Conservation (phyloP, 1,140 invertebrate species). For the Drosophila novamexicana region DNA sequence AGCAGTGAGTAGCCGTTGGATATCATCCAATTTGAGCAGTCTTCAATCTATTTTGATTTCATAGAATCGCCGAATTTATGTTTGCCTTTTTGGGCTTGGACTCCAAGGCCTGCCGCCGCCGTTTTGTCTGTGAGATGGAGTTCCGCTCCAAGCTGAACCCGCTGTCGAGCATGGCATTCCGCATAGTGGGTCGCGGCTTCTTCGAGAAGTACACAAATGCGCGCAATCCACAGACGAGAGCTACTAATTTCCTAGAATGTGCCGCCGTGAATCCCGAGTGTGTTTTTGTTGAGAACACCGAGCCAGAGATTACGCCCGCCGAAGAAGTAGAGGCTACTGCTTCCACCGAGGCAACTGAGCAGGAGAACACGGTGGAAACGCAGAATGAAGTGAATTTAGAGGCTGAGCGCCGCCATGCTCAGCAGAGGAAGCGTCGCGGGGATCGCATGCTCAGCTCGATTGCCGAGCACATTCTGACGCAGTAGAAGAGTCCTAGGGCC, state of each 20-base stretch:
- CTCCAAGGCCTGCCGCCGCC: slow-evolving; percentile 73
- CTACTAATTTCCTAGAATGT: slow-evolving; percentile 67
- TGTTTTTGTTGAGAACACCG: slow-evolving; percentile 67
- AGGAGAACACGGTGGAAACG: slow-evolving; percentile 31
- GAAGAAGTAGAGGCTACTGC: not conserved
- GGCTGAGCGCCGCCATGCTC: slow-evolving; percentile 59
- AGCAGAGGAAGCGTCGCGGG: slow-evolving; percentile 53
- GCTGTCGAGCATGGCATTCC: slow-evolving; percentile 79
- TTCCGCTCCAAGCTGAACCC: slow-evolving; percentile 77
- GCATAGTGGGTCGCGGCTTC: slow-evolving; percentile 77
- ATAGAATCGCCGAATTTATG: slow-evolving; percentile 77
- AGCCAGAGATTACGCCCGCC: slow-evolving; percentile 17
- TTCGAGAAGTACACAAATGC: slow-evolving; percentile 79
- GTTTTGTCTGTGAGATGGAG: slow-evolving; percentile 83
- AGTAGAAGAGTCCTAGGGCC: slow-evolving; percentile 35
- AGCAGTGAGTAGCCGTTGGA: slow-evolving; percentile 54
- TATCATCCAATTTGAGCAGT: too few species aligned
- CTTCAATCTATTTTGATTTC: not conserved
- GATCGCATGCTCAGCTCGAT: slow-evolving; percentile 61
- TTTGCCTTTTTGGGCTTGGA: slow-evolving; percentile 79
- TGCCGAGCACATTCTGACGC: slow-evolving; percentile 67
- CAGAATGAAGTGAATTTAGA: slow-evolving; percentile 68
- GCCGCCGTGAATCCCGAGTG: slow-evolving; percentile 75
- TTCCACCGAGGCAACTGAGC: slow-evolving; percentile 12
- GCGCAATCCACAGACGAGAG: slow-evolving; percentile 58